phyloP scores from a whole-genome alignment of 2,888 invertebrate genomes.

The Lepidochrysops patricia region DNA sequence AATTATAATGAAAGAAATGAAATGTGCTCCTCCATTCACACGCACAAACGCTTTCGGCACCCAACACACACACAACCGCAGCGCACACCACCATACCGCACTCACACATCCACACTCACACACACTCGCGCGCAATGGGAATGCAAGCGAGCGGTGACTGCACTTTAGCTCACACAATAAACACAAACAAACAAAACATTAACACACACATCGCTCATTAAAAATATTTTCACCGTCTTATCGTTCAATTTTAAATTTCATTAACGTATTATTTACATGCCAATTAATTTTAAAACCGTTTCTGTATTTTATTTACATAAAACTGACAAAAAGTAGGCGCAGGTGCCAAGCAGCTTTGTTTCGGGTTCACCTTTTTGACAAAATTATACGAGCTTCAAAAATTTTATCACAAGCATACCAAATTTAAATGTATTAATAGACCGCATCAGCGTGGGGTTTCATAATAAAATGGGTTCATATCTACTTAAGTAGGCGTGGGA shows the following conservation, averaged over 20 bases:
- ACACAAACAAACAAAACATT: constrained; percentile 72
- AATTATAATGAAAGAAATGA: constrained; percentile 67
- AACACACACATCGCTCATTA: constrained; percentile 47
- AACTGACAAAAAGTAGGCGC: constrained; percentile 41
- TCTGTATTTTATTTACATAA: constrained; percentile 9
- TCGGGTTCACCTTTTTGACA: constrained; percentile 68
- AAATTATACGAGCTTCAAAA: constrained; percentile 40
- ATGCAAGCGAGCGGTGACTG: constrained; percentile 74
- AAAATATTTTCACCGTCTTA: constrained; percentile 22
- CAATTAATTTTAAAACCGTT: constrained; percentile 6
- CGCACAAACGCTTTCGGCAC: constrained; percentile 68
- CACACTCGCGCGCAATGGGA: constrained; percentile 53
- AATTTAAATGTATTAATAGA: constrained; percentile 25
- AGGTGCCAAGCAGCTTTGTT: constrained; percentile 69
- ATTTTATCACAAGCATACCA: constrained; percentile 36
- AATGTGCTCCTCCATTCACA: constrained; percentile 73
- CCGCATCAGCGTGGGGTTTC: background rate
- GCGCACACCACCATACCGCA: constrained; percentile 37
- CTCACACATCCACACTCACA: constrained; percentile 27
- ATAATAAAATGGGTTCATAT: background rate
- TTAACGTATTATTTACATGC: constrained; percentile 1
- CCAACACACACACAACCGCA: constrained; percentile 46
- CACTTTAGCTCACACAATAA: constrained; percentile 72
- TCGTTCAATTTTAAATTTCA: constrained; percentile 15
- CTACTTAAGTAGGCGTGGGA: constrained; percentile 55